Conservation (phyloP, 2,888 invertebrate genomes). For the Tillus elongatus region DNA sequence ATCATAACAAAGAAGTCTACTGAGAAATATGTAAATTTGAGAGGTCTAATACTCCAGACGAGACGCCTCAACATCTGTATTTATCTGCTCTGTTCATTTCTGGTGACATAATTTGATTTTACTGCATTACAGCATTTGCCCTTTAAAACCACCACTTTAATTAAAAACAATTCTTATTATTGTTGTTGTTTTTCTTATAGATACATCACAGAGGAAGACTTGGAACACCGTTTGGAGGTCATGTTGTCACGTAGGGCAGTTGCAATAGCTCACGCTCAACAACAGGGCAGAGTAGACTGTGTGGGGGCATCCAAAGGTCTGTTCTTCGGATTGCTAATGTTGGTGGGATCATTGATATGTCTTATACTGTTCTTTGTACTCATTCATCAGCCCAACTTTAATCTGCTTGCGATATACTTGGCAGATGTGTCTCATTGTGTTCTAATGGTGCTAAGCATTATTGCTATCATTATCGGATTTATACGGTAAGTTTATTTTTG, state of each 20-base stretch:
- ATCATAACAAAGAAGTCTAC: too few species aligned
- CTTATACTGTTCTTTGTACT: conserved; percentile 93
- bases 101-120: too few species aligned
- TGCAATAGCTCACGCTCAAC: conserved; percentile 73
- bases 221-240: conserved; percentile 79
- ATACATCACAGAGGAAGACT: conserved; percentile 68
- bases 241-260: conserved; percentile 82
- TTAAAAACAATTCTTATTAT: too few species aligned
- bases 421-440: conserved; percentile 87
- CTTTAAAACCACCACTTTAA: too few species aligned
- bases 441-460: conserved; percentile 76
- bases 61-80: too few species aligned
- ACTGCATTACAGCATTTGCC: too few species aligned
- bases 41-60: too few species aligned
- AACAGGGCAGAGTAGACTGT: conserved; percentile 82
- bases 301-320: conserved; percentile 90
- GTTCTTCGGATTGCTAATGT: conserved; percentile 80
- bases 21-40: too few species aligned
- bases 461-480: conserved; percentile 86
- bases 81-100: too few species aligned
- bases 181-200: conserved; percentile 32
- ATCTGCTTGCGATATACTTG: conserved; percentile 78
- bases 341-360: conserved; percentile 86
- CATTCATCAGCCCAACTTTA: conserved; percentile 74
- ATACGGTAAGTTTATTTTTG: conserved; percentile 55